Base-by-base conservation (phyloP, 1,140 invertebrate species). In the Steinernema khuongi region DNA sequence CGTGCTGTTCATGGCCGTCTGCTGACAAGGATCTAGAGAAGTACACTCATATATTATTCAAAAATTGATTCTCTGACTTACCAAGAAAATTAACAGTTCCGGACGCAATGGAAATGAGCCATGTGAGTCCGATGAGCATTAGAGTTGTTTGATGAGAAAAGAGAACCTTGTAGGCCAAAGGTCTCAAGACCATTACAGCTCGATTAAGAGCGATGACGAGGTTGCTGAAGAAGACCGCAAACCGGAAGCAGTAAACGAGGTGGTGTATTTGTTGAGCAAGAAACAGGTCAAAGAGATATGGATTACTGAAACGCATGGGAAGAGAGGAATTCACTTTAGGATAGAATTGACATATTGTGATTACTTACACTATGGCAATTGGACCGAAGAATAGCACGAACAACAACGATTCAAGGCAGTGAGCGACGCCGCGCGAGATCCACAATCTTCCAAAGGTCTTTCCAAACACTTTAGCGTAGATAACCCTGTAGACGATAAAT, bases 371-470 rank as follows among this genome's bases (percentile, higher is more conserved):
- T 7, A 60, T 60, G 50, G 50, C 50, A 14, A 60, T 22, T 2
- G 50, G 50, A n/a, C 50, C 50, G 26, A 60, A 60, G 50, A 60
- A 60, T 4, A 60, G 50, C 7, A 60, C 50, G 22, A 60, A 60
- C 11, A 60, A 4, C 14, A 60, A 22, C 14, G 50, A 60, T 22
- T 60, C 50, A 26, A 60, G 26, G 50, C 11, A 11, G 50, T 60
- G 50, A 60, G 50, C 50, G 50, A 60, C 26, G 4, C 50, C 50
- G 4, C 50, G 50, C 50, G 50, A 60, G 50, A 60, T 60, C 50
- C 50, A 60, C 4, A 60, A n/a, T 60, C 19, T 14, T 7, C 50
- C 50, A 22, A 60, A 22, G 4, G 19, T 2, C 4, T 60, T 60
- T 7, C 50, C 50, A 22, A 60, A 60, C 26, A 60, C 11, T 22